Percentiles rank a stretch among this genome's conserved stretches.
phyloP scores from a whole-genome alignment of 2,888 invertebrate genomes.

The Pecten maximus region DNA sequence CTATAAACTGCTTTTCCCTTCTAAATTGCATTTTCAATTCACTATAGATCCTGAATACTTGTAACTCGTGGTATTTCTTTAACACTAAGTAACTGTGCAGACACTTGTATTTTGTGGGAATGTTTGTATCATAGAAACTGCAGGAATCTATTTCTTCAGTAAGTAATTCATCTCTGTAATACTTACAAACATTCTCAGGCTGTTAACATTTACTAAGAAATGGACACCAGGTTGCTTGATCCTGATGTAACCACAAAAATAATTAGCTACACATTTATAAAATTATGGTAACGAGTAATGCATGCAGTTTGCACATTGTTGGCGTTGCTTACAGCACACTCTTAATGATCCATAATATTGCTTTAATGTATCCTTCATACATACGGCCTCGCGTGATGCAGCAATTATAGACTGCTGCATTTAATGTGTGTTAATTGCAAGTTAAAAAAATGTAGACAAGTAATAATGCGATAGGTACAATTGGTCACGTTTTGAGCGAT shows the following conservation, averaged over 20 bases:
- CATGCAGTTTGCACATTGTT: background rate
- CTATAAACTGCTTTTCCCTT: no score
- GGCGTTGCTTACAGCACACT: background rate
- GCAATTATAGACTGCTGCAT: background rate
- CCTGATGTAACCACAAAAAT: background rate
- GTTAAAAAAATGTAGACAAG: background rate
- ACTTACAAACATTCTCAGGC: background rate
- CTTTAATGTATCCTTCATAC: background rate
- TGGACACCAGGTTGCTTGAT: slow-evolving; percentile 14
- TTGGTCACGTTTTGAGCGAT: background rate
- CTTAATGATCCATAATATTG: background rate
- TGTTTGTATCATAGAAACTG: no score
- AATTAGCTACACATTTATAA: slow-evolving; percentile 13
- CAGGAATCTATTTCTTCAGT: no score
- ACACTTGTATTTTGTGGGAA: no score
- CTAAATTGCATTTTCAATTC: no score
- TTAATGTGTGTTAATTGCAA: background rate
- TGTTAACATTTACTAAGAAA: background rate
- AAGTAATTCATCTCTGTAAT: background rate
- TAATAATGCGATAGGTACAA: background rate
- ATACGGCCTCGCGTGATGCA: background rate
- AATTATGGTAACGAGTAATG: background rate
- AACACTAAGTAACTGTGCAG: no score
- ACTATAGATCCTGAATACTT: no score
- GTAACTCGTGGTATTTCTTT: no score